Conservation (phyloP, 2,797 vertebrate species). For the Typhlichthys eigenmanni region DNA sequence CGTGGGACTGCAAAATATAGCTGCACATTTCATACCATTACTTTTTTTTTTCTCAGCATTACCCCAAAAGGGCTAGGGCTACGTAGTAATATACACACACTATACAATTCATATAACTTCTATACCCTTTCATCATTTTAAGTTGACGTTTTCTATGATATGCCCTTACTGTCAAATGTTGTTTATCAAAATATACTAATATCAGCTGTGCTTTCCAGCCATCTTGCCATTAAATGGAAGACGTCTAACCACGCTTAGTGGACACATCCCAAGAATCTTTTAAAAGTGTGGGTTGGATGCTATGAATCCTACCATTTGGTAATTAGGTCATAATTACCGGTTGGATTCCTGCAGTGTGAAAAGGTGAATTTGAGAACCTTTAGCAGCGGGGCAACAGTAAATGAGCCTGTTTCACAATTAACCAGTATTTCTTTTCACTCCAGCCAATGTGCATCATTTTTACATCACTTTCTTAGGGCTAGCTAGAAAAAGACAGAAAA, state of each 20-base stretch:
- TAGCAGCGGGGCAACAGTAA: conserved; percentile 49
- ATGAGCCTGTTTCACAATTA: conserved; percentile 59
- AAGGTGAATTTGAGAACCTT: conserved; percentile 49
- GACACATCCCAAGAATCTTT: background rate
- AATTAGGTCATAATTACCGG: conserved; percentile 53
- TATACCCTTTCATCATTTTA: no score
- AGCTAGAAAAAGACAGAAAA: conserved; percentile 38
- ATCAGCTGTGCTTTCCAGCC: no score
- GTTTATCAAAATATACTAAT: no score
- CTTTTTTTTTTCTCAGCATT: no score
- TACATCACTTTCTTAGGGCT: conserved; percentile 36
- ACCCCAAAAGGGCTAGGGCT: no score
- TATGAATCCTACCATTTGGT: conserved; percentile 7
- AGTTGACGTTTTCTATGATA: no score
- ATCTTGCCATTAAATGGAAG: background rate
- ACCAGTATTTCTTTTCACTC: conserved; percentile 29
- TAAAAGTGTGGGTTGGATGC: background rate
- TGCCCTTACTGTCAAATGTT: no score
- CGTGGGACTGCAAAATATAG: no score
- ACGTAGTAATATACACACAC: no score
- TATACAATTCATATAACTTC: background rate
- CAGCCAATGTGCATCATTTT: conserved; percentile 15
- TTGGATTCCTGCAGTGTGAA: conserved; percentile 40
- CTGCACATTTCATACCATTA: no score
- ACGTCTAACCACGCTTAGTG: background rate